phyloP scores from a whole-genome alignment of 2,113 vertebrate species.

The Tetrao urogallus region DNA sequence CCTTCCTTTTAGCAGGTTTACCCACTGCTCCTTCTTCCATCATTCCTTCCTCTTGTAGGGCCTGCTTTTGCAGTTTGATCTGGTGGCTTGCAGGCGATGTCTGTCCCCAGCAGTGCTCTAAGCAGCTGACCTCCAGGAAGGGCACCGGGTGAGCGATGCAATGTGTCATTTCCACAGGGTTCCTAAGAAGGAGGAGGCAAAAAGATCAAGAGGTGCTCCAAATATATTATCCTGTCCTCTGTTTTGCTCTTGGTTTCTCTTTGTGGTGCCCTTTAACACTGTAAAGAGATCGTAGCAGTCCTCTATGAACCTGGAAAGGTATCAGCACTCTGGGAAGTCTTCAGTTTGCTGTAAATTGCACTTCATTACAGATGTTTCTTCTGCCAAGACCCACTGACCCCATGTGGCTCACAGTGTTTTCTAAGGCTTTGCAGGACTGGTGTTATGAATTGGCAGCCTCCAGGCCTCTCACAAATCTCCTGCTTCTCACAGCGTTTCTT shows the following conservation, averaged over 20 bases:
- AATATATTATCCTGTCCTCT: neutral
- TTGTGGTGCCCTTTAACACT: neutral
- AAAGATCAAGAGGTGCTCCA: neutral
- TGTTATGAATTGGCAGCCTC: neutral
- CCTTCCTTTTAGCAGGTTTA: neutral
- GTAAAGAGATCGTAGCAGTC: neutral
- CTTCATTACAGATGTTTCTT: neutral
- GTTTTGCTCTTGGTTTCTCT: neutral
- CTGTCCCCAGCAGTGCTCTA: fast-evolving
- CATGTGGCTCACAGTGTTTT: neutral
- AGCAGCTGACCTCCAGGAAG: fast-evolving
- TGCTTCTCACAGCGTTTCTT: neutral
- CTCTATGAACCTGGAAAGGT: neutral
- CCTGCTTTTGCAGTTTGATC: neutral
- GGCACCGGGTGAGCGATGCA: fast-evolving
- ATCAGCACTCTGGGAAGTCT: neutral
- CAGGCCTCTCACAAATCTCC: neutral
- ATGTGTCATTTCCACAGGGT: fast-evolving
- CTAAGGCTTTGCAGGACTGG: constrained; percentile 1
- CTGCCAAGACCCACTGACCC: constrained; percentile 1
- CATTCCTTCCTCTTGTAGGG: neutral
- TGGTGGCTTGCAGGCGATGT: fast-evolving
- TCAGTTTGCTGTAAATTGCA: neutral
- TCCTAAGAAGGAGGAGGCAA: neutral
- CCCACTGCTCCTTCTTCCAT: neutral